These are phyloP conservation scores for Nomada goodeniana DNA, from an alignment of 2,888 invertebrate genomes.

Conservation along the genomic window DNA sequence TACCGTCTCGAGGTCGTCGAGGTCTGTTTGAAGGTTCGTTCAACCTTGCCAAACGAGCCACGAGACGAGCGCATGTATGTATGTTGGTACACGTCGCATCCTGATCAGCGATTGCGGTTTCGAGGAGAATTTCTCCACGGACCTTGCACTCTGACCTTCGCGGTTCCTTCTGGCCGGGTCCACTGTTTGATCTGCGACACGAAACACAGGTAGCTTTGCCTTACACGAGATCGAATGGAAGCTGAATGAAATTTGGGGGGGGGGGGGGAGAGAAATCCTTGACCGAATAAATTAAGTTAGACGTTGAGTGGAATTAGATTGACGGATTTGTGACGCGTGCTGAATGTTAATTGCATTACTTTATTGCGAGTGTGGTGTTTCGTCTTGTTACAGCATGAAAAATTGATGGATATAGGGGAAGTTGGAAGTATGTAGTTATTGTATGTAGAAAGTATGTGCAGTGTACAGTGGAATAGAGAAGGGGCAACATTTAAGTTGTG, in stretches of 20 bases:
- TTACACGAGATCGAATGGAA: not conserved
- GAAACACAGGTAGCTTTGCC: not conserved
- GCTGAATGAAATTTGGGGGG: no score
- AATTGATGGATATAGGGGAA: no score
- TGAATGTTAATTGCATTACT: not conserved
- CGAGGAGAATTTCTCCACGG: slow-evolving; percentile 18
- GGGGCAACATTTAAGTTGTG: no score
- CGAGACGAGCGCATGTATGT: slow-evolving; percentile 12
- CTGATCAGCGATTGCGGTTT: slow-evolving; percentile 19
- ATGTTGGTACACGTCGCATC: not conserved
- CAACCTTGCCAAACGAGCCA: slow-evolving; percentile 59
- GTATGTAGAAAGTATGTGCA: no score
- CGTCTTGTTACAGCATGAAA: no score
- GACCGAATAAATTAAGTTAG: not conserved
- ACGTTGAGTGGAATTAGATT: not conserved
- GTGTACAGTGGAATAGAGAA: no score
- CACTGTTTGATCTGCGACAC: not conserved
- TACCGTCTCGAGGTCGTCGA: slow-evolving; percentile 53
- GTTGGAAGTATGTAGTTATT: no score
- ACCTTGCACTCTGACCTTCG: slow-evolving; percentile 36
- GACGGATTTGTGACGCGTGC: not conserved
- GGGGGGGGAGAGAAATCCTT: not conserved
- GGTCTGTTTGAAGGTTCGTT: slow-evolving; percentile 61
- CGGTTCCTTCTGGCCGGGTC: not conserved
- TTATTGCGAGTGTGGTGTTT: no score